Evolutionary conservation across 1,140 invertebrate species (phyloP).

Genomic region (Rhizoglyphus robini): DNA sequence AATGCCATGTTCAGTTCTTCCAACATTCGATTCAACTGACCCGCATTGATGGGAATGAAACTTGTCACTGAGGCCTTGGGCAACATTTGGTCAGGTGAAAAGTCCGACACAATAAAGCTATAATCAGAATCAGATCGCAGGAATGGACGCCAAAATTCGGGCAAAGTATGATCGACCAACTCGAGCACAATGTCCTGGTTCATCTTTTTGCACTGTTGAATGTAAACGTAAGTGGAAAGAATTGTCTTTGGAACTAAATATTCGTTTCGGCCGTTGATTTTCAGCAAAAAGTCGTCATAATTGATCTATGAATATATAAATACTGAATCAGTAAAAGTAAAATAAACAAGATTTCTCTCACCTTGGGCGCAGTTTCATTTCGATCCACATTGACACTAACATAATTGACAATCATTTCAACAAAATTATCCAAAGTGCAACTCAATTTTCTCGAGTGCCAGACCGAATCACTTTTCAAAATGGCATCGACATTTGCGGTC

Average conservation of each 20-base stretch:
- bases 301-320: constrained; percentile 15
- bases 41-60: constrained; percentile 21
- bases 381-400: constrained; percentile 46
- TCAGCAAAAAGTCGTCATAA: constrained; percentile 31
- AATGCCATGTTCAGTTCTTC: constrained; percentile 36
- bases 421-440: constrained; percentile 66
- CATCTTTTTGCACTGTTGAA: constrained; percentile 81
- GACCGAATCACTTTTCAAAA: not conserved
- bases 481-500: not conserved
- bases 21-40: constrained; percentile 33
- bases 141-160: constrained; percentile 43
- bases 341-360: too few species aligned
- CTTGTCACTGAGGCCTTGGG: constrained; percentile 9
- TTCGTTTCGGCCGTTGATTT: constrained; percentile 67
- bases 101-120: constrained; percentile 11
- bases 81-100: constrained; percentile 23
- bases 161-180: constrained; percentile 39
- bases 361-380: constrained; percentile 24
- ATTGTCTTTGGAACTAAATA: constrained; percentile 51
- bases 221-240: constrained; percentile 77
- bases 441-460: constrained; percentile 62
- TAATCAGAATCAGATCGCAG: constrained; percentile 45
- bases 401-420: constrained; percentile 73
- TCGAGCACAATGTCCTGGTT: constrained; percentile 75
- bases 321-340: not conserved